phyloP scores from a whole-genome alignment of 2,113 vertebrate genomes.

The Campylomormyrus tamandua region DNA sequence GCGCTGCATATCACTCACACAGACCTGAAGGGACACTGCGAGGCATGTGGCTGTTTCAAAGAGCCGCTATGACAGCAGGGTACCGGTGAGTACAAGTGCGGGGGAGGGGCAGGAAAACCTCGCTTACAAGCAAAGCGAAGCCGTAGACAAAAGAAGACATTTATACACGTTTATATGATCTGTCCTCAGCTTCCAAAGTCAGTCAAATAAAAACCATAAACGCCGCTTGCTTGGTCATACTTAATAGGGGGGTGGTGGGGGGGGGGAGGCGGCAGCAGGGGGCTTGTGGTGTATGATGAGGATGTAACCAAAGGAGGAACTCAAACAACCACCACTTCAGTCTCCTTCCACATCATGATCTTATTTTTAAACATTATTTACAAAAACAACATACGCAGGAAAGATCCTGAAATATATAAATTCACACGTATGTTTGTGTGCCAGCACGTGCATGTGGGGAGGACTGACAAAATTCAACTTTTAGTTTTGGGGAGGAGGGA shows the following conservation, averaged over 20 bases:
- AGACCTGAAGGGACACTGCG: not conserved
- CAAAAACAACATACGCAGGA: slow-evolving; percentile 13
- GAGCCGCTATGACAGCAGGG: not conserved
- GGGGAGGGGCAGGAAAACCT: not conserved
- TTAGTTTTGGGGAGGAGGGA: not conserved
- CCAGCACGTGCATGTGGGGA: not conserved
- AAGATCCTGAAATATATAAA: not conserved
- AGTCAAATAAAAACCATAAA: slow-evolving; percentile 21
- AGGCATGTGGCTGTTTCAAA: not conserved
- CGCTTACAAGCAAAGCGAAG: not conserved
- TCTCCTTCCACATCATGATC: not conserved
- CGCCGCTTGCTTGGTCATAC: slow-evolving; percentile 68
- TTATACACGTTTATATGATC: not conserved
- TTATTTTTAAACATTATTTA: slow-evolving; percentile 13
- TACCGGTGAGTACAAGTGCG: not conserved
- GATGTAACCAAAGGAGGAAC: slow-evolving; percentile 16
- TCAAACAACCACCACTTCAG: not conserved
- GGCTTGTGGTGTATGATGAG: not conserved
- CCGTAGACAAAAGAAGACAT: not conserved
- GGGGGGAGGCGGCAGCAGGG: not conserved
- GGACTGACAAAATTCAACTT: not conserved
- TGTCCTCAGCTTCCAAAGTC: slow-evolving; percentile 22
- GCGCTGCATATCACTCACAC: not conserved
- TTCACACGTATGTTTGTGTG: not conserved
- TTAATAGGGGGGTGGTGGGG: slow-evolving; percentile 40